Evolutionary conservation across 2,113 vertebrate genomes (phyloP).

Genomic region (Spermophilus dauricus): DNA sequence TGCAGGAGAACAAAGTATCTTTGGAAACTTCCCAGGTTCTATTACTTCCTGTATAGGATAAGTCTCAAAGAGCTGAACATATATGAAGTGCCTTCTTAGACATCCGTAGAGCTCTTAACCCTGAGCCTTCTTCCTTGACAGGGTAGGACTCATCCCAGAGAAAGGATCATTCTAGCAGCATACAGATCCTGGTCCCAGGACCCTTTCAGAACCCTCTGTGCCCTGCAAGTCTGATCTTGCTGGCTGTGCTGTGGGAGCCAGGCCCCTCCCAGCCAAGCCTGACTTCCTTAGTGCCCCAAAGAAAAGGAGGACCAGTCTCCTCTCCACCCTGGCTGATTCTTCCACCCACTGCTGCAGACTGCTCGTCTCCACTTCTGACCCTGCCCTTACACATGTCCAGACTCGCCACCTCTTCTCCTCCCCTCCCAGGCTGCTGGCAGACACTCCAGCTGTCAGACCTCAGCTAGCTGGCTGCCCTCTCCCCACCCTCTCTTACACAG

Average conservation of each 20-base stretch:
- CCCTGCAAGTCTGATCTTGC: background rate
- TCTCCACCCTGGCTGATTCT: background rate
- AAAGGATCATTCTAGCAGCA: background rate
- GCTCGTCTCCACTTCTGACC: background rate
- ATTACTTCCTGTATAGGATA: background rate
- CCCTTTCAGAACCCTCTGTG: background rate
- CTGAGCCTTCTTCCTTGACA: background rate
- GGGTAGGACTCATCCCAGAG: background rate
- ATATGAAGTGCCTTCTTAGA: background rate
- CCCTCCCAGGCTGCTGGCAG: background rate
- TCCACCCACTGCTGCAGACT: constrained; percentile 66
- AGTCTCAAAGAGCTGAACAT: background rate
- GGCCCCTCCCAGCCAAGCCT: background rate
- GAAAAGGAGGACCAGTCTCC: background rate
- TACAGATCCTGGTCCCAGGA: background rate
- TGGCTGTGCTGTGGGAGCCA: background rate
- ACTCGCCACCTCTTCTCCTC: background rate
- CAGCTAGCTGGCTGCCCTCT: background rate
- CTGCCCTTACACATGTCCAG: background rate
- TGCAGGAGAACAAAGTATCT: background rate
- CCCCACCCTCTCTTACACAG: background rate
- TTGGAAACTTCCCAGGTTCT: background rate
- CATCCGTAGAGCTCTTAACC: background rate
- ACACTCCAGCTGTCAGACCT: background rate
- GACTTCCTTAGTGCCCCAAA: background rate